phyloP scores from a whole-genome alignment of 1,140 invertebrate genomes.

The Spodoptera frugiperda region DNA sequence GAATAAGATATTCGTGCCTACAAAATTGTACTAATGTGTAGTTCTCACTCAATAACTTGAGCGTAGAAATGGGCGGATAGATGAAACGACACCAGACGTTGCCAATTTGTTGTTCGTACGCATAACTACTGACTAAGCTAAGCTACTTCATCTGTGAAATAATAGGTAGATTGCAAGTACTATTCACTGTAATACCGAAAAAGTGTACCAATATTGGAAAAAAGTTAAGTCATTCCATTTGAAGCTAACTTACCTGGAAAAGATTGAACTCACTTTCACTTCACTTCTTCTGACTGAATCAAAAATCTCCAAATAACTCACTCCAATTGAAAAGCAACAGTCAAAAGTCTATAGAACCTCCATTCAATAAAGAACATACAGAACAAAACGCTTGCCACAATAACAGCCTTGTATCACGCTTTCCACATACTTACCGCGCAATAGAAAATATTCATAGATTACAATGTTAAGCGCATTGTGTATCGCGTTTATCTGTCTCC shows the following conservation, averaged over 20 bases:
- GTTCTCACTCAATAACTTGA: conserved; percentile 32
- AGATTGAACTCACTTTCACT: too few species aligned
- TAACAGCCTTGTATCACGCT: not conserved
- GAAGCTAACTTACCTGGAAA: too few species aligned
- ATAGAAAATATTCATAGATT: conserved; percentile 48
- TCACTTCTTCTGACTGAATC: too few species aligned
- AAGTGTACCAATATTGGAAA: too few species aligned
- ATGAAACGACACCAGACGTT: conserved; percentile 3
- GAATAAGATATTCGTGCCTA: conserved; percentile 44
- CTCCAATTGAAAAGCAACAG: too few species aligned
- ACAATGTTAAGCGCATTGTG: conserved; percentile 42
- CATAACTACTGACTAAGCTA: too few species aligned
- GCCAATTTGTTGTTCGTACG: not conserved
- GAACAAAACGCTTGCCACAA: not conserved
- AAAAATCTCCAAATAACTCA: not conserved
- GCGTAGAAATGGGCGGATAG: not conserved
- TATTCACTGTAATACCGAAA: too few species aligned
- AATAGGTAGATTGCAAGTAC: too few species aligned
- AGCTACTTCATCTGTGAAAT: too few species aligned
- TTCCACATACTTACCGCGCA: conserved; percentile 32
- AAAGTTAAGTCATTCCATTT: too few species aligned
- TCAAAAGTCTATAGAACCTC: not conserved
- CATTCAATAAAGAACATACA: not conserved
- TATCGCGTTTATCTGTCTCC: conserved; percentile 65
- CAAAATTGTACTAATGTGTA: conserved; percentile 37